phyloP scores from a whole-genome alignment of 2,888 invertebrate genomes.

The Minunthozetes semirufus region DNA sequence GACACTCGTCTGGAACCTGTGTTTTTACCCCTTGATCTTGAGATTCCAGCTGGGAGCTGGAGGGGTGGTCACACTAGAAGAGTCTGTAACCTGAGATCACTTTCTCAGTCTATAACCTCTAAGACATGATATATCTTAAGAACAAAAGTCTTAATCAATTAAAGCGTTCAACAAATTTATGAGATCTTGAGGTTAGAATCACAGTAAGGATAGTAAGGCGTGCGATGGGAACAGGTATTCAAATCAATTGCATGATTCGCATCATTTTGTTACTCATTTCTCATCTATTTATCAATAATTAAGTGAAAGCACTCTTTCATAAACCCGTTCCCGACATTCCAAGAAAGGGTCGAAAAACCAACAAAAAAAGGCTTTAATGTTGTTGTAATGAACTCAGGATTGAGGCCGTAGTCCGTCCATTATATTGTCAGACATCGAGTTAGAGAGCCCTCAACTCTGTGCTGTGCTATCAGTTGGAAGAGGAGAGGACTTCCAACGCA shows the following conservation, averaged over 20 bases:
- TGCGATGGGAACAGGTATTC: too few relatives aligned
- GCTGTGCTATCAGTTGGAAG: background rate
- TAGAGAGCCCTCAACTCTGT: background rate
- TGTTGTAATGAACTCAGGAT: background rate
- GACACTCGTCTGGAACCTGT: too few relatives aligned
- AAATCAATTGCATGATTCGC: background rate
- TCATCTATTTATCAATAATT: background rate
- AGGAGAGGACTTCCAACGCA: background rate
- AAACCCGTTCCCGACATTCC: background rate
- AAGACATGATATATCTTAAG: too few relatives aligned
- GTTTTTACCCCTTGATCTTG: too few relatives aligned
- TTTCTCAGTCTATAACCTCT: too few relatives aligned
- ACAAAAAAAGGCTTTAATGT: constrained; percentile 15
- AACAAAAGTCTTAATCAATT: too few relatives aligned
- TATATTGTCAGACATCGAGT: background rate
- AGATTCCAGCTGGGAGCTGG: too few relatives aligned
- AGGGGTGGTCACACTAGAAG: too few relatives aligned
- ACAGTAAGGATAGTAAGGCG: too few relatives aligned
- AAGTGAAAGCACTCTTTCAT: constrained; percentile 14
- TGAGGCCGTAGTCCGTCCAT: background rate
- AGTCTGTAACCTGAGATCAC: too few relatives aligned
- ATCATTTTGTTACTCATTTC: background rate
- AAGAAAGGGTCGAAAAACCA: constrained; percentile 22
- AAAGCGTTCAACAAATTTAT: too few relatives aligned
- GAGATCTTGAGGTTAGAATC: too few relatives aligned